Conservation (phyloP, 2,113 vertebrate genomes). For the Mus spicilegus region DNA sequence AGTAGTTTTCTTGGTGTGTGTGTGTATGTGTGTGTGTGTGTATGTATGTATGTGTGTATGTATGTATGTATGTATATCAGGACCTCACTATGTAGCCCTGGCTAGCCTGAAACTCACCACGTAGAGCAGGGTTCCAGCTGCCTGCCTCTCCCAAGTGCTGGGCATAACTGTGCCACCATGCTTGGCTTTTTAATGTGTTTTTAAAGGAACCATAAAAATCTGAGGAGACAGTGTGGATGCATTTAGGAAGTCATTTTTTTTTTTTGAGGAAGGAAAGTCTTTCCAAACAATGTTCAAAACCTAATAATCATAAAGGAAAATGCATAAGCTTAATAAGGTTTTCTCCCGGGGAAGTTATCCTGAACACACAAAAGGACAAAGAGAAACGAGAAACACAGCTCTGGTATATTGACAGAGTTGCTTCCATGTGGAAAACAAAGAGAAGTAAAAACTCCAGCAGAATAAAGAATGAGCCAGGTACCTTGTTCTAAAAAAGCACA, state of each 20-base stretch:
- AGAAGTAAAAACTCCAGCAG: neutral
- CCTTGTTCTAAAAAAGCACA: neutral
- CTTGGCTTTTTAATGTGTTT: neutral
- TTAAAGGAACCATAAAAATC: constrained; percentile 5
- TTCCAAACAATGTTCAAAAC: neutral
- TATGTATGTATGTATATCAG: neutral
- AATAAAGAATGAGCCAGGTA: neutral
- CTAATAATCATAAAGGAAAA: constrained; percentile 28
- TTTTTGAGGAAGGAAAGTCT: neutral
- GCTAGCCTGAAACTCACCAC: neutral
- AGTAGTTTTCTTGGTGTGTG: neutral
- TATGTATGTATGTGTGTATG: neutral
- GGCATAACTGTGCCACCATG: neutral
- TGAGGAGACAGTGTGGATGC: neutral
- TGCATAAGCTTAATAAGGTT: neutral
- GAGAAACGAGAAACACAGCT: neutral
- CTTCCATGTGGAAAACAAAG: neutral
- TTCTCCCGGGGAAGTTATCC: neutral
- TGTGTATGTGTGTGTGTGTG: neutral
- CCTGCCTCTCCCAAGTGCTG: neutral
- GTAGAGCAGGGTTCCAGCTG: neutral
- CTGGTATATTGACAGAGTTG: neutral
- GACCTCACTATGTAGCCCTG: neutral
- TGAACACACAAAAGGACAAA: neutral
- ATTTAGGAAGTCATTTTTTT: constrained; percentile 41